These are phyloP conservation scores for Drosophila sordidapex DNA, from an alignment of 2,888 invertebrate species.

Conservation along the genomic window DNA sequence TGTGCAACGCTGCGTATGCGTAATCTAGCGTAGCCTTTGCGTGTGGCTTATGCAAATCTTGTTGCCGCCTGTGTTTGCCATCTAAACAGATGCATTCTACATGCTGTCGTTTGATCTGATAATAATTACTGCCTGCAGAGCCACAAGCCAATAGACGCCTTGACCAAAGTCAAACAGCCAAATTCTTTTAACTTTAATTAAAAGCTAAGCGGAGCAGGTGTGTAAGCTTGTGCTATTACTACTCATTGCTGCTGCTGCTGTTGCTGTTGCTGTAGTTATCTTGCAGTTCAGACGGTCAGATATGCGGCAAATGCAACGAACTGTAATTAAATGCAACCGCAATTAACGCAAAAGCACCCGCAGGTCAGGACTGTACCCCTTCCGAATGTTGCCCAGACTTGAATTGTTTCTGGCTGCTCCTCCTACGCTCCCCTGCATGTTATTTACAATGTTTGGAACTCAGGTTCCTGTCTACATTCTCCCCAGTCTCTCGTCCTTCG, in stretches of 20 bases:
- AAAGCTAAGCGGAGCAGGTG: constrained; percentile 52
- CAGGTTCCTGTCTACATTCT: constrained; percentile 54
- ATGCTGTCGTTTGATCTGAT: constrained; percentile 35
- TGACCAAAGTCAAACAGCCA: constrained; percentile 34
- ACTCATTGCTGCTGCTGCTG: not conserved
- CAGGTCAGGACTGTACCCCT: constrained; percentile 48
- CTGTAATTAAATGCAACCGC: constrained; percentile 81
- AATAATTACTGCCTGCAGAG: constrained; percentile 43
- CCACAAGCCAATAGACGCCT: constrained; percentile 23
- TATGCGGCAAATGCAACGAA: constrained; percentile 65
- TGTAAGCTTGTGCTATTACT: constrained; percentile 13
- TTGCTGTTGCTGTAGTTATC: not conserved
- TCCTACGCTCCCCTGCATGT: constrained; percentile 41
- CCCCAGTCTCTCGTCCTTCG: constrained; percentile 2
- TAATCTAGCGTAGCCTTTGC: constrained; percentile 38
- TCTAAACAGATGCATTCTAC: constrained; percentile 16
- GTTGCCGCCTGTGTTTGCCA: constrained; percentile 35
- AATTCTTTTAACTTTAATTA: constrained; percentile 75
- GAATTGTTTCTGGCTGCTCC: not conserved
- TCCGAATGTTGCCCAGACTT: constrained; percentile 13
- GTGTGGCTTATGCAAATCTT: constrained; percentile 60
- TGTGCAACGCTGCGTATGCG: constrained; percentile 38
- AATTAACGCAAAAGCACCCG: constrained; percentile 80
- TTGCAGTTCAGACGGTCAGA: constrained; percentile 23
- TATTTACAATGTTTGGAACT: constrained; percentile 74